Evolutionary conservation across 2,888 invertebrate species (phyloP), one percentile per base, ranked within the genome.

Genomic region (Lithosia quadra): DNA sequence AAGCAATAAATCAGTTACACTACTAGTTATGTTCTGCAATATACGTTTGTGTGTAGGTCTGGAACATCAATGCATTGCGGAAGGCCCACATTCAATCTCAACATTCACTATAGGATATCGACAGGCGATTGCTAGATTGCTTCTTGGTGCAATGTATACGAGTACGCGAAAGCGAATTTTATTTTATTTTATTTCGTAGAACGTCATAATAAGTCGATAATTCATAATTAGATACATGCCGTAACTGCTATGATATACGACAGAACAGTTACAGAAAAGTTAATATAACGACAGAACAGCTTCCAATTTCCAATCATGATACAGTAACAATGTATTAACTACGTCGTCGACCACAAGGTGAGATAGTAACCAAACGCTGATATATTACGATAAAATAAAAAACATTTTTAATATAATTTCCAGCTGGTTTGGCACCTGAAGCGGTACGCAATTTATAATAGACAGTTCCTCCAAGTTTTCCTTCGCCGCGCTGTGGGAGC

Each of bases 31-130:
- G 53, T 10, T 63, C 4, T 22, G 10, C 22, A n/a, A 11, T 15
- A 4, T 36, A 39, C 39, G 49, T 39, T 28, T 33, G 58, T 21
- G n/a, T 36, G 43, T 43, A 21, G 28, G 56, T 58, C 28, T 43
- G 49, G 15, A 56, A 56, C 55, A 53, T 56, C 64, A 64, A 69
- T 75, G 72, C 74, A 72, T 67, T 74, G 69, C 72, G 63, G 53
- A 69, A 73, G 79, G 79, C 74, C 63, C 70, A 72, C 73, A 75
- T 78, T 78, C 80, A 78, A 78, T 84, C 78, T 78, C 72, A 64
- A 65, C 71, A 73, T 64, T 74, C 73, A 66, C 71, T 74, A 59
- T 72, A 75, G 74, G 73, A 76, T 74, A 79, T 81, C 76, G 81
- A 73, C 76, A 73, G 67, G 68, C 77, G 74, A 79, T 81, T 80